Evolutionary conservation across 2,113 vertebrate species (phyloP).

Genomic region (Eptesicus fuscus): DNA sequence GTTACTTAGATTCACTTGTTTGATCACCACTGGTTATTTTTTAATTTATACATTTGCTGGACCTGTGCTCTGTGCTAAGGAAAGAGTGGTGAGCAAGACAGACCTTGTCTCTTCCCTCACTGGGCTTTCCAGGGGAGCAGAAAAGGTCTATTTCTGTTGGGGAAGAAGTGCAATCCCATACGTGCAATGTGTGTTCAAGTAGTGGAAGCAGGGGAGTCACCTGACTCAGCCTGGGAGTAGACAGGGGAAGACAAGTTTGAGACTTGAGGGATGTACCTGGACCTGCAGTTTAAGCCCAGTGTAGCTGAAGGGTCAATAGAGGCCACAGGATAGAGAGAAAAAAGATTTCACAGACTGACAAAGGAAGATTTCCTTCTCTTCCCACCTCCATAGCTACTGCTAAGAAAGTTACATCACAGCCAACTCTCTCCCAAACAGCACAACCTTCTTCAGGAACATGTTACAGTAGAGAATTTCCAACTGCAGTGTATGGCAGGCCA

Average conservation of each 20-base stretch:
- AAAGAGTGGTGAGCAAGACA: not conserved
- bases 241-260: not conserved
- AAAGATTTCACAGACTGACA: not conserved
- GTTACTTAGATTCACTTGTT: not conserved
- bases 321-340: not conserved
- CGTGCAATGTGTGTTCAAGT: fast-evolving
- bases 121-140: not conserved
- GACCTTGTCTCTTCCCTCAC: not conserved
- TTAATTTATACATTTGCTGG: not conserved
- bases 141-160: not conserved
- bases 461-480: not conserved
- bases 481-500: not conserved
- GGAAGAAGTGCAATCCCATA: fast-evolving
- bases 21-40: not conserved
- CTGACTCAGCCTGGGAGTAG: not conserved
- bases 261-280: not conserved
- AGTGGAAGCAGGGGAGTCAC: not conserved
- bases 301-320: not conserved
- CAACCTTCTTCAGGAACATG: not conserved
- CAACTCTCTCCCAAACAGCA: not conserved
- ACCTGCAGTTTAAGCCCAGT: not conserved
- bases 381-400: not conserved
- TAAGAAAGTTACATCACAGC: not conserved
- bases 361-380: not conserved
- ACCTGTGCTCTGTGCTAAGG: not conserved